Conservation (phyloP, 2,113 vertebrate species). For the Archilochus colubris region DNA sequence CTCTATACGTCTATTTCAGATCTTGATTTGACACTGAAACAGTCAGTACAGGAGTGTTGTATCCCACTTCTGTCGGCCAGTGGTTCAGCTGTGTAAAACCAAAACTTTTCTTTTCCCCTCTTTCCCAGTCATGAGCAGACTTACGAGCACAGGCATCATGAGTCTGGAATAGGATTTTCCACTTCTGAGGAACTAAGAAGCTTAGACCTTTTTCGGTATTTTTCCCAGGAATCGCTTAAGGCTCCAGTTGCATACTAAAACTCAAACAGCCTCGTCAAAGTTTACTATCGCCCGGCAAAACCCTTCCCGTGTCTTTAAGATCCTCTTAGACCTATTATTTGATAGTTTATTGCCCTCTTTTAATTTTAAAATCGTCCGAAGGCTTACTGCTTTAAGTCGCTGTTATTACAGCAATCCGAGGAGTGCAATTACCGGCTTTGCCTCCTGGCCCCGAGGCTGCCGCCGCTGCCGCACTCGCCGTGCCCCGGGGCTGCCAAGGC, state of each 20-base stretch:
- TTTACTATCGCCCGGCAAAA: background rate
- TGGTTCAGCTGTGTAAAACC: background rate
- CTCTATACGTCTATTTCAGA: background rate
- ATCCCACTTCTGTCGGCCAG: background rate
- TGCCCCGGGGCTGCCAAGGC: background rate
- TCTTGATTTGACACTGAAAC: background rate
- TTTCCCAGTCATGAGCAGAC: background rate
- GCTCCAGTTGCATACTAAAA: background rate
- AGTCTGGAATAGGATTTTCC: conserved; percentile 19
- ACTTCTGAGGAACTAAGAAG: background rate
- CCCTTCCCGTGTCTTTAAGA: background rate
- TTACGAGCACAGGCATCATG: background rate
- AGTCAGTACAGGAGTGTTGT: background rate
- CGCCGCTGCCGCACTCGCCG: rapidly evolving
- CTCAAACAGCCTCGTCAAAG: background rate
- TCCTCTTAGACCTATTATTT: background rate
- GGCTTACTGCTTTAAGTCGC: background rate
- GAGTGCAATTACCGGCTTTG: background rate
- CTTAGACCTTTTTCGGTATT: background rate
- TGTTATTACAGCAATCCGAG: background rate
- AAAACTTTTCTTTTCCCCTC: background rate
- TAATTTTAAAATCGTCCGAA: background rate
- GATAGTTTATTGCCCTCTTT: background rate
- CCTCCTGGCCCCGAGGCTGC: background rate
- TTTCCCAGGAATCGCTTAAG: background rate